Percentiles rank a stretch among this genome's conserved stretches.
Conservation (phyloP, 1,140 invertebrate genomes). For the Solenopsis fugax region DNA sequence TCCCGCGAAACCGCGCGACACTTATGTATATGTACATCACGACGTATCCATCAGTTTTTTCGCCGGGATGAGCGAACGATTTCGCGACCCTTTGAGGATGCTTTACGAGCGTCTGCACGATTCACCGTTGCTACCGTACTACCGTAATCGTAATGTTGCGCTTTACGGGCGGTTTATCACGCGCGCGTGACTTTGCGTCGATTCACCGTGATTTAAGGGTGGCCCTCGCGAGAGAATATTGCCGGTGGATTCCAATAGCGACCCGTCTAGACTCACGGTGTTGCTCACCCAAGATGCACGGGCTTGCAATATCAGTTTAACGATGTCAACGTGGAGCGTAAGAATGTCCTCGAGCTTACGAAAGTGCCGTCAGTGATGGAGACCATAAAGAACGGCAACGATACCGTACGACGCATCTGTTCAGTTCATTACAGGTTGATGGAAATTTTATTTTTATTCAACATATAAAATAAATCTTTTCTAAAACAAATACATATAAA, state of each 20-base stretch:
- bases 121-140: slow-evolving; percentile 23
- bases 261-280: slow-evolving; percentile 1
- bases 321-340: slow-evolving; percentile 6
- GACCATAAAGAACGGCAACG: slow-evolving; percentile 23
- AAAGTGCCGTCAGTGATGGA: neutral
- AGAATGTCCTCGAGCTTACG: slow-evolving; percentile 48
- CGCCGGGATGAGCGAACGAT: neutral
- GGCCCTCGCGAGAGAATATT: slow-evolving; percentile 36
- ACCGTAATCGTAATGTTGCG: slow-evolving; percentile 42
- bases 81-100: neutral
- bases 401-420: neutral
- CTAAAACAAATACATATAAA: neutral
- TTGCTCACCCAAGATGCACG: slow-evolving; percentile 16
- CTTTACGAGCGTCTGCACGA: neutral
- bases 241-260: slow-evolving; percentile 7
- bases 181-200: slow-evolving; percentile 39
- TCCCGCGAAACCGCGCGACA: neutral
- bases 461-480: neutral
- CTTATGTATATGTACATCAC: neutral
- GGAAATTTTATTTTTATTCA: neutral
- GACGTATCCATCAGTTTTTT: neutral
- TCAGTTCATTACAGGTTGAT: neutral
- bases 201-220: slow-evolving; percentile 50
- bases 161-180: slow-evolving; percentile 51
- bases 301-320: slow-evolving; percentile 51